Base-by-base conservation (phyloP, 2,797 vertebrate species). In the Chromobotia macracanthus region DNA sequence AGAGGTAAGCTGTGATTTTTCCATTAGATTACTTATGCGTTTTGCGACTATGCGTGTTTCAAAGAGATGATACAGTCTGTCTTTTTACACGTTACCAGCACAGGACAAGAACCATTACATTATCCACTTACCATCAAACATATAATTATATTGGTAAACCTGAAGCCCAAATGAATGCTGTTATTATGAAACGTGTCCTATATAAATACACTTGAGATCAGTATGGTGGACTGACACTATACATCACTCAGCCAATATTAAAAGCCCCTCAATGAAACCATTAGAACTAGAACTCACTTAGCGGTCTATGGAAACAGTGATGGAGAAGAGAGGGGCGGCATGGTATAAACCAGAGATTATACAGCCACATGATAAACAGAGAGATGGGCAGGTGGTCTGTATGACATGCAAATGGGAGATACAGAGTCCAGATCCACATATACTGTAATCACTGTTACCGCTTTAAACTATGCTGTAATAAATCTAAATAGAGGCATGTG, bases 241-340 rank as follows among this genome's bases (percentile, higher is more conserved):
- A 28, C 25, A 71, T 80, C 74, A 51, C 51, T 69, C 28, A 3
- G 72, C 8, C 48, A 41, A 58, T 56, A 77, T 82, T 82, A 86
- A 82, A 84, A 86, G 72, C 56, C 63, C 16, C 41, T 64, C 44
- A 58, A 44, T 66, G 23, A 51, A 75, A 77, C 48, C 74, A 44
- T 69, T 83, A 64, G 13, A 74, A 61, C 18, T 41, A 77, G 55
- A 72, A 68, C 41, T 58, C 79, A 73, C 25, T 73, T 58, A 65
- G 28, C 41, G 0, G 48, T 72, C 61, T 16, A 15, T 0, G 12
- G n/a, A 80, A 71, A 63, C 23, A 51, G 28, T 28, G 41, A 60
- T 74, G n/a, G 18, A 38, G 18, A 64, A 35, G 10, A 46, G 31
- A 75, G n/a, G 44, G 64, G 31, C 38, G 51, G 21, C 31, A 7